These are phyloP conservation scores for Drosophila kambysellisi DNA, from an alignment of 2,888 invertebrate genomes.

Conservation along the genomic window DNA sequence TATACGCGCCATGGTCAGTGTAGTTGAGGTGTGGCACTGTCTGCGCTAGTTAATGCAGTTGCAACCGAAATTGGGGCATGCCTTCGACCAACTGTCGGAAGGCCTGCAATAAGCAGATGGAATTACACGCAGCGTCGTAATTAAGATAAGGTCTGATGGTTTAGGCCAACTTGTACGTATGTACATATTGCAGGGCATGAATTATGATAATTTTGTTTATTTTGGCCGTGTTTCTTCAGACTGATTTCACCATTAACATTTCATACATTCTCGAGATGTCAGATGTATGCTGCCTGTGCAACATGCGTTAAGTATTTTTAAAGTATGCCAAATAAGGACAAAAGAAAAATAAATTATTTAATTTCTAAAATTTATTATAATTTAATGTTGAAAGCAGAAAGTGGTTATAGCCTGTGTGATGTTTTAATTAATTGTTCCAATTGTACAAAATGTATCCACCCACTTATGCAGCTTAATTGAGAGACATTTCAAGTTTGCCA, in stretches of 20 bases:
- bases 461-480: not conserved
- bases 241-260: not conserved
- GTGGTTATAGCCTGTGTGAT: not conserved
- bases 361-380: not conserved
- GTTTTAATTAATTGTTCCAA: not conserved
- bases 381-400: not conserved
- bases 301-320: not conserved
- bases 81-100: not conserved
- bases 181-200: not conserved
- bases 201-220: not conserved
- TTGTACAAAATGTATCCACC: not conserved
- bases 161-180: not conserved
- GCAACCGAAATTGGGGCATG: not conserved
- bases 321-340: not conserved
- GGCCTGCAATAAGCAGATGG: not conserved
- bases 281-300: not conserved
- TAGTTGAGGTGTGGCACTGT: not conserved
- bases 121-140: not conserved
- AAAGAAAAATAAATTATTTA: not conserved
- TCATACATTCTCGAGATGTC: not conserved
- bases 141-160: not conserved
- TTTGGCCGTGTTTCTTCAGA: not conserved
- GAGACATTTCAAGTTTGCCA: not conserved
- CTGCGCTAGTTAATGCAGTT: conserved; percentile 13
- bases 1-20: not conserved